These are phyloP conservation scores for Trematomus bernacchii DNA, from an alignment of 2,797 vertebrate genomes.

Conservation along the genomic window DNA sequence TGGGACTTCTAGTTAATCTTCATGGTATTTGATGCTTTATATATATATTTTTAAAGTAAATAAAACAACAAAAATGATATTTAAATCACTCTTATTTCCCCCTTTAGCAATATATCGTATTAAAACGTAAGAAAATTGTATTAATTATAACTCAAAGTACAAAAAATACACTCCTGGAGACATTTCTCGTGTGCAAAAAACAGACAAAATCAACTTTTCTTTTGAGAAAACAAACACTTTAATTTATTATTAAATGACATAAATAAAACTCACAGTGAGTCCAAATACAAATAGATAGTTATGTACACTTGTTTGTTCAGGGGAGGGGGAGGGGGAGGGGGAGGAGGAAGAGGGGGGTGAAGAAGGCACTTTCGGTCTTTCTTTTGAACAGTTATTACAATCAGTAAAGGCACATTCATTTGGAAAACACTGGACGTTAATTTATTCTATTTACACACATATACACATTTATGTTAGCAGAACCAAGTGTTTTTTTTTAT, in stretches of 20 bases:
- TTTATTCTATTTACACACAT: conserved; percentile 88
- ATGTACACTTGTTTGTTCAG: conserved; percentile 79
- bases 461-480: conserved; percentile 81
- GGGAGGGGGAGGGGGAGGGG: conserved; percentile 26
- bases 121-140: too few relatives aligned
- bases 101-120: too few relatives aligned
- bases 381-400: conserved; percentile 49
- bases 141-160: too few relatives aligned
- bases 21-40: neutral
- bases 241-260: conserved; percentile 91
- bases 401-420: conserved; percentile 66
- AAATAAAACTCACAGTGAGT: conserved; percentile 86
- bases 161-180: too few relatives aligned
- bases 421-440: conserved; percentile 76
- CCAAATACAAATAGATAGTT: conserved; percentile 86
- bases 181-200: too few relatives aligned
- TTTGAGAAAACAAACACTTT: conserved; percentile 79
- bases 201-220: neutral
- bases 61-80: too few relatives aligned
- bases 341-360: conserved; percentile 15
- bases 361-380: conserved; percentile 68
- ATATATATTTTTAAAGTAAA: too few relatives aligned
- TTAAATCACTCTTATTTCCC: too few relatives aligned
- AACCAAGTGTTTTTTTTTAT: conserved; percentile 27
- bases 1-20: too few relatives aligned